Evolutionary conservation across 1,140 invertebrate genomes (phyloP).

Genomic region (Cyclargus thomasi): DNA sequence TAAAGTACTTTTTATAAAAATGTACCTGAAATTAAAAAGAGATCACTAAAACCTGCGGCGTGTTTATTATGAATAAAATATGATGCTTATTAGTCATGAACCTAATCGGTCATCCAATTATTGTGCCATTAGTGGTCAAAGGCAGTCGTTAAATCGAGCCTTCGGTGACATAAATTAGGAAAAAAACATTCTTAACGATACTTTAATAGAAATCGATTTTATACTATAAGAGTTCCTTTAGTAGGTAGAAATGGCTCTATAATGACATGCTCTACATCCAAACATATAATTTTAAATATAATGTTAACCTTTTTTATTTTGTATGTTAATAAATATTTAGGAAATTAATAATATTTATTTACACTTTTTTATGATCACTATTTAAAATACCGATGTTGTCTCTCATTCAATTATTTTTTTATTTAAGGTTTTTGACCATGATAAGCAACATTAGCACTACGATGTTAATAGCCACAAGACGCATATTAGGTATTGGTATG

Average conservation of each 20-base stretch:
- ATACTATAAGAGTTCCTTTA: background rate
- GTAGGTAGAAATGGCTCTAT: background rate
- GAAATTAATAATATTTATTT: no score
- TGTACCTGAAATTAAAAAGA: background rate
- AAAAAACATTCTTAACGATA: conserved; percentile 3
- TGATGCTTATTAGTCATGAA: conserved; percentile 9
- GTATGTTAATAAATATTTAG: no score
- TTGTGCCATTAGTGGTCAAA: conserved; percentile 11
- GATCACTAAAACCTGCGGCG: background rate
- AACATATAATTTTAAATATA: no score
- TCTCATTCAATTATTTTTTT: no score
- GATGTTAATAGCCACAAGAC: no score
- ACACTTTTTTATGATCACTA: no score
- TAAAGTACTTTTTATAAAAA: background rate
- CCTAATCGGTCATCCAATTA: conserved; percentile 7
- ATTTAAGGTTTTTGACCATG: no score
- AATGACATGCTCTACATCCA: background rate
- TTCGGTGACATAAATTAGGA: conserved; percentile 13
- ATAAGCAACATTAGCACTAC: no score
- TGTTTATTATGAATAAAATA: conserved; percentile 4
- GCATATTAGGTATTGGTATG: no score
- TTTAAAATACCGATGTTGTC: no score
- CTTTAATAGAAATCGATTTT: background rate
- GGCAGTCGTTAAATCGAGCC: conserved; percentile 12
- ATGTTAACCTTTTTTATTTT: no score